Evolutionary conservation across 2,888 invertebrate species (phyloP), one percentile per base, ranked within the genome.

Genomic region (Agrochola lota): DNA sequence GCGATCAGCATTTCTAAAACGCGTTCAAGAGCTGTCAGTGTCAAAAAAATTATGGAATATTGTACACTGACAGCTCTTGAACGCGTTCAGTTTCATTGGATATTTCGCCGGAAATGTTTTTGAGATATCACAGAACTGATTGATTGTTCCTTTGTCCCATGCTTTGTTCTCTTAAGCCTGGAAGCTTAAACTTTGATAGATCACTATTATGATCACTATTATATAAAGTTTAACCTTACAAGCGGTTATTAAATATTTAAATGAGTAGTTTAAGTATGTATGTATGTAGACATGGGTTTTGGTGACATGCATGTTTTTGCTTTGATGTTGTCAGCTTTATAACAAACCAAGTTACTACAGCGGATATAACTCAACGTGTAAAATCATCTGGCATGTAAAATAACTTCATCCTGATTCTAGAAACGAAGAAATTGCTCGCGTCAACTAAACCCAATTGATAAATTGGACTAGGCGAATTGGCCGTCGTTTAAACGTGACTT

Each of bases 381-480:
- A 30, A 64, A 60, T 75, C 49, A 62, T 70, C 68, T 78, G 71
- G 78, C 76, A 84, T 84, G 81, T 72, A 49, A 85, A 81, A 71
- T 74, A 82, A 76, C 77, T 77, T 78, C 80, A 79, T 82, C 81
- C 78, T 76, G 59, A 81, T 74, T 74, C 71, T 64, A 73, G 71
- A 85, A 84, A 79, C 69, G 77, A 87, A 80, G 78, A 81, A 83
- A 88, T 81, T 85, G 77, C 67, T 78, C 79, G 71, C 52, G 74
- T 82, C 77, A 70, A 85, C 77, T 86, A 71, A 86, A 68, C 80
- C 70, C 83, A 88, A 87, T 88, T 87, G 85, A 79, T 69, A 87
- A 88, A 87, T 85, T 85, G 81, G 78, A 77, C 81, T 78, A 83
- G 81, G 71, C 49, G 76, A 88, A 87, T 77, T 86, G 81, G 11